Percentiles rank a stretch among this genome's conserved stretches.
phyloP scores from a whole-genome alignment of 2,113 vertebrate species.

The Myxocyprinus asiaticus region DNA sequence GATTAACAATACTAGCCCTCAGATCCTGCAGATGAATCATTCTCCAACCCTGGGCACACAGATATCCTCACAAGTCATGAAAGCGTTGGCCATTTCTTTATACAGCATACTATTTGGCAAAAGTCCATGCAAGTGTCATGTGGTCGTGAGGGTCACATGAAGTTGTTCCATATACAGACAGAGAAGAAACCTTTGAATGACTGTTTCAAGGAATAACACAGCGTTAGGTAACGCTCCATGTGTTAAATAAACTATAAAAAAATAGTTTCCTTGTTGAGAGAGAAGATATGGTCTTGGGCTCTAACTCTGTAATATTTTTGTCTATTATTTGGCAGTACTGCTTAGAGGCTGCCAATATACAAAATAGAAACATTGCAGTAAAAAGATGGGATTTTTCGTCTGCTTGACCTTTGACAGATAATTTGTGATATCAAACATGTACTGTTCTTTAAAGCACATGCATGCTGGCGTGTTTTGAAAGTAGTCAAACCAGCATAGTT shows the following conservation, averaged over 20 bases:
- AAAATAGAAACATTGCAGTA: no score
- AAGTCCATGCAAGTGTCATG: slow-evolving; percentile 19
- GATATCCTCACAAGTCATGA: not conserved
- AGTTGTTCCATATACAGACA: not conserved
- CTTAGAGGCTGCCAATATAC: not conserved
- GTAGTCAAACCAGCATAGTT: not conserved
- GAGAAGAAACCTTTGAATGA: not conserved
- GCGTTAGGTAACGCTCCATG: not conserved
- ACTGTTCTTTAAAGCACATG: slow-evolving; percentile 3
- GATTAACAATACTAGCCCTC: no score
- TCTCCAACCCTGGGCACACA: no score
- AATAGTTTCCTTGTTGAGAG: not conserved
- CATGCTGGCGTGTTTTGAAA: not conserved
- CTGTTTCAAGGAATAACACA: not conserved
- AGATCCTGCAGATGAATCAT: no score
- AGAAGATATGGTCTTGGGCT: not conserved
- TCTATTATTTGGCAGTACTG: not conserved
- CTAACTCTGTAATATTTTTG: not conserved
- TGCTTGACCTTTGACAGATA: not conserved
- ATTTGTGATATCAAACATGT: not conserved
- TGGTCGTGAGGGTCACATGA: not conserved
- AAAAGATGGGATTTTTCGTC: slow-evolving; percentile 13
- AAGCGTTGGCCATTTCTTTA: not conserved
- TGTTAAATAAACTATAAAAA: not conserved
- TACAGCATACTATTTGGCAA: not conserved